Evolutionary conservation across 2,797 vertebrate genomes (phyloP).

Genomic region (Pipistrellus pipistrellus): DNA sequence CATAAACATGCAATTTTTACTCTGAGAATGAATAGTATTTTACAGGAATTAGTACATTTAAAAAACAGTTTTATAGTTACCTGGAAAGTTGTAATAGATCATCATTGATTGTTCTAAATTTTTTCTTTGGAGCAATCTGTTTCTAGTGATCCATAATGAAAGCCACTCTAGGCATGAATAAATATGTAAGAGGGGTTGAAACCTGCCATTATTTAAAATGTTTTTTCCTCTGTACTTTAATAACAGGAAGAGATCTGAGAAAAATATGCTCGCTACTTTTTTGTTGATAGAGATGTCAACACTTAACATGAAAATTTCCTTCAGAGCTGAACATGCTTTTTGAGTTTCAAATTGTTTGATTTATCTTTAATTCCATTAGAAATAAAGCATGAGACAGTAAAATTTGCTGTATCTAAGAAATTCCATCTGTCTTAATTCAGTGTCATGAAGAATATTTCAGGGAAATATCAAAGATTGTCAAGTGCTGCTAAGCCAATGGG

Average conservation of each 20-base stretch:
- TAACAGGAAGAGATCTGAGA: slow-evolving; percentile 60
- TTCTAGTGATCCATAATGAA: slow-evolving; percentile 72
- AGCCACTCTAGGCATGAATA: slow-evolving; percentile 43
- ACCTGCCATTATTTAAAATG: slow-evolving; percentile 59
- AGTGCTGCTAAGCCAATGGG: slow-evolving; percentile 43
- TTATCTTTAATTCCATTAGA: slow-evolving; percentile 74
- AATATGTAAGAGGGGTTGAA: slow-evolving; percentile 53
- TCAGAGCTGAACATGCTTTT: slow-evolving; percentile 40
- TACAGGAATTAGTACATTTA: background rate
- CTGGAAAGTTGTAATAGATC: slow-evolving; percentile 19
- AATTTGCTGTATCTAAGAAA: slow-evolving; percentile 65
- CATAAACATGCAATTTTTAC: slow-evolving; percentile 43
- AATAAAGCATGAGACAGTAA: slow-evolving; percentile 73
- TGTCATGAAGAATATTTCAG: slow-evolving; percentile 62
- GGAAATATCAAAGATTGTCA: slow-evolving; percentile 73
- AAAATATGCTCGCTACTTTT: background rate
- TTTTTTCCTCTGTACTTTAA: slow-evolving; percentile 56
- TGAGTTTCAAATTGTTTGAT: slow-evolving; percentile 64
- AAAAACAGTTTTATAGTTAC: background rate
- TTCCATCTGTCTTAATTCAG: slow-evolving; percentile 71
- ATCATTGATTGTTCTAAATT: slow-evolving; percentile 15
- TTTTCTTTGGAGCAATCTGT: slow-evolving; percentile 63
- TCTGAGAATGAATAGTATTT: background rate
- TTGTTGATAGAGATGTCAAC: slow-evolving; percentile 40
- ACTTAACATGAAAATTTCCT: slow-evolving; percentile 23